phyloP scores from a whole-genome alignment of 2,797 vertebrate genomes.

The Characodon lateralis region DNA sequence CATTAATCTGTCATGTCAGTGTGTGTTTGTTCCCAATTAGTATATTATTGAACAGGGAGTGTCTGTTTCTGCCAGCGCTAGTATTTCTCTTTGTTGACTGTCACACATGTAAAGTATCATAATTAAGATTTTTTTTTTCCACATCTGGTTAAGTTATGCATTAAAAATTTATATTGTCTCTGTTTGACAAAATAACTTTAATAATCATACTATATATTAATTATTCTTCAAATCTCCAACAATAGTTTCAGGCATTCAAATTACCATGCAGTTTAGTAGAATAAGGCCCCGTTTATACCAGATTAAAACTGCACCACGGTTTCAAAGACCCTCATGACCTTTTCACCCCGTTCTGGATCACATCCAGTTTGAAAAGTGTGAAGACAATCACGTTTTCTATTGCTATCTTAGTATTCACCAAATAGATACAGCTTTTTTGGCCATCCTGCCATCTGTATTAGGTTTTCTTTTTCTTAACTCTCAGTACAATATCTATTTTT shows the following conservation, averaged over 20 bases:
- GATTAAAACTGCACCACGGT: not conserved
- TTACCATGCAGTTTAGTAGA: no score
- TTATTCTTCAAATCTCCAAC: no score
- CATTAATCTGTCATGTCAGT: constrained; percentile 24
- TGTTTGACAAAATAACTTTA: not conserved
- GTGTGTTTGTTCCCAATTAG: constrained; percentile 36
- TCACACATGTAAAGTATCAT: constrained; percentile 15
- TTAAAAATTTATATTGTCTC: not conserved
- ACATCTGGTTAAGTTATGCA: not conserved
- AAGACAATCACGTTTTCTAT: no score
- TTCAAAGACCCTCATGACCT: not conserved
- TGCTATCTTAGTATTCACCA: no score
- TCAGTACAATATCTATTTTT: not conserved
- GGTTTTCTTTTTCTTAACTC: no score
- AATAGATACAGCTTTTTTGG: no score
- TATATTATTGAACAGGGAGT: constrained; percentile 23
- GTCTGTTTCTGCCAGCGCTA: constrained; percentile 6
- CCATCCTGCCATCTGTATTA: no score
- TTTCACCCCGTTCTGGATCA: not conserved
- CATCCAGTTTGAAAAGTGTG: not conserved
- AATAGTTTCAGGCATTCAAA: no score
- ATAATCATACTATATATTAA: no score
- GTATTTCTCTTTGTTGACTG: constrained; percentile 10
- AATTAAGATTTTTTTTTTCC: not conserved
- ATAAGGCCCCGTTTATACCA: no score